Evolutionary conservation across 2,888 invertebrate genomes (phyloP), one percentile per base, ranked within the genome.

Genomic region (Anoplius nigerrimus): DNA sequence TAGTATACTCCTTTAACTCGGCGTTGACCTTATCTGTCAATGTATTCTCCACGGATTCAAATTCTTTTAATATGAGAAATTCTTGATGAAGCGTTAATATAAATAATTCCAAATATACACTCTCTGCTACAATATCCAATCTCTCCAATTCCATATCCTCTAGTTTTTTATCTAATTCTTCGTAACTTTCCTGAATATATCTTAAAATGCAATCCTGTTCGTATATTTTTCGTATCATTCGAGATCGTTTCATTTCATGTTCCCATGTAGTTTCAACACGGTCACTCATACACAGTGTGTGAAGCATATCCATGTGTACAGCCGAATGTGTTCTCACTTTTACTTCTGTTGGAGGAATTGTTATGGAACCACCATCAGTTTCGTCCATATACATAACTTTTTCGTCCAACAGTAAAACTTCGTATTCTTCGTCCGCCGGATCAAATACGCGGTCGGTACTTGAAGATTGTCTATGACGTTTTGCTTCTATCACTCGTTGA

Each of bases 31-130:
- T 91, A 66, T 91, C 91, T 21, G 91, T 90, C 13, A 95, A 88
- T 54, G 89, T 85, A 73, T 93, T 92, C 87, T 96, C 95, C 45
- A 92, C 91, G 2, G 92, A 90, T 84, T 95, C 95, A 79, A 93
- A 95, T 51, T 93, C 92, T 80, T 93, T 93, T 13, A 95, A 86
- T 18, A 96, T 92, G 55, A 93, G 90, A 83, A 95, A 90, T 86
- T 96, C 95, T 84, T 94, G 93, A 79, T 95, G 93, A 20, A 95
- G 83, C 21, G 93, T 93, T 21, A 93, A 90, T 54, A 94, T 87
- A 82, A 91, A 92, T 27, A 93, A 82, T 71, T 93, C 92, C 63
- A 94, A 89, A 58, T 94, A 91, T 67, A 91, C 90, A 0, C 90
- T 88, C 20, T 91, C 89, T 46, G 93, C 91, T 82, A 93, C 91